A percentile compares a stretch with the other conserved stretches of the same genome.
Evolutionary conservation across 2,888 invertebrate genomes (phyloP).

Genomic region (Tryphoninae sp.): DNA sequence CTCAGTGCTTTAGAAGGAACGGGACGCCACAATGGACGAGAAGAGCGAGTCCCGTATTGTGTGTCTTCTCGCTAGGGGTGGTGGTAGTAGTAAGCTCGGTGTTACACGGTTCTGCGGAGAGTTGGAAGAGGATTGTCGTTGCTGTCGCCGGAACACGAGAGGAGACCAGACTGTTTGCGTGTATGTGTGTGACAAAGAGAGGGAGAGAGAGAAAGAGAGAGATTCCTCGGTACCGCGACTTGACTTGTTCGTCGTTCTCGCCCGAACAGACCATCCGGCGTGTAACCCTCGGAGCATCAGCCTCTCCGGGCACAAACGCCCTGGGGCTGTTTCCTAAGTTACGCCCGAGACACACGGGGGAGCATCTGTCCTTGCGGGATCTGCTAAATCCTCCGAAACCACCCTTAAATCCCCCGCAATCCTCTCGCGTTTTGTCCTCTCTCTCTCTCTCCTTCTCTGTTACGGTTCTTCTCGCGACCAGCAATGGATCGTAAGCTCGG

Average conservation of each 20-base stretch:
- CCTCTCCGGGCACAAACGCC: slow-evolving; percentile 51
- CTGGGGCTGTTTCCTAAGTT: slow-evolving; percentile 64
- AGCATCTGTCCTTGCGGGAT: slow-evolving; percentile 77
- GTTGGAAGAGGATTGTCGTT: slow-evolving; percentile 44
- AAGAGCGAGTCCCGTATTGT: slow-evolving; percentile 77
- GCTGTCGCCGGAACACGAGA: slow-evolving; percentile 69
- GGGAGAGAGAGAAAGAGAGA: slow-evolving; percentile 52
- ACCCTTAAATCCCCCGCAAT: slow-evolving; percentile 75
- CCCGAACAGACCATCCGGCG: slow-evolving; percentile 57
- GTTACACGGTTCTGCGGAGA: slow-evolving; percentile 59
- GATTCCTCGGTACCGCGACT: slow-evolving; percentile 66
- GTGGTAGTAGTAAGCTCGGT: slow-evolving; percentile 56
- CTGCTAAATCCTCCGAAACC: slow-evolving; percentile 74
- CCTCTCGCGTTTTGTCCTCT: slow-evolving; percentile 62
- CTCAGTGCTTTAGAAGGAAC: slow-evolving; percentile 55
- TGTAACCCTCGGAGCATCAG: slow-evolving; percentile 36
- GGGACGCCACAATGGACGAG: slow-evolving; percentile 72
- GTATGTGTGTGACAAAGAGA: slow-evolving; percentile 17
- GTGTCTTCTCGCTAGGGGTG: slow-evolving; percentile 66
- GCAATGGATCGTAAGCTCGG: slow-evolving; percentile 44
- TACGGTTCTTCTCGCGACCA: slow-evolving; percentile 38
- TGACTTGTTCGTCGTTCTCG: slow-evolving; percentile 63
- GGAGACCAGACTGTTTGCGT: slow-evolving; percentile 19
- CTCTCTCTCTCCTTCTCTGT: slow-evolving; percentile 20
- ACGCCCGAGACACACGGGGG: slow-evolving; percentile 66